Conservation (phyloP, 2,888 invertebrate species). For the Sisyra nigra region DNA sequence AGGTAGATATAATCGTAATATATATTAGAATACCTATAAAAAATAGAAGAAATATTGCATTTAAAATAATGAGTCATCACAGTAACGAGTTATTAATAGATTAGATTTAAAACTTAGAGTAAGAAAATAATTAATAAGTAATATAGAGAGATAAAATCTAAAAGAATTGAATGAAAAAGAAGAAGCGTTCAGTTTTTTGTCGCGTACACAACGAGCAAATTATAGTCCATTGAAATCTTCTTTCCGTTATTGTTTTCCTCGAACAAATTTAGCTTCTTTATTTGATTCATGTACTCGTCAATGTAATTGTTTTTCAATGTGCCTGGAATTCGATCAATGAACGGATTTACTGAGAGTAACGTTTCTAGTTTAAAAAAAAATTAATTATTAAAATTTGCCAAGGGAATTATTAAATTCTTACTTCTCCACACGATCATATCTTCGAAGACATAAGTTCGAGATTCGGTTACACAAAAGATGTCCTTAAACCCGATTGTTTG, state of each 20-base stretch:
- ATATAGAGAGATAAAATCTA: no score
- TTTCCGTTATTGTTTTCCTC: constrained; percentile 23
- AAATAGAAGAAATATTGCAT: no score
- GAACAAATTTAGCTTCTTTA: constrained; percentile 28
- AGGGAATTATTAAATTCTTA: constrained; percentile 20
- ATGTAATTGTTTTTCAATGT: constrained; percentile 40
- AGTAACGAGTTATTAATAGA: no score
- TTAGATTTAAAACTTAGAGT: no score
- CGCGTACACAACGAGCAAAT: no score
- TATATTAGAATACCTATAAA: no score
- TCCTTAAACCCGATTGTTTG: constrained; percentile 42
- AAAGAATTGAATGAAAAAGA: no score
- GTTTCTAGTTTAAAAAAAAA: constrained; percentile 34
- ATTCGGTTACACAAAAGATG: constrained; percentile 38
- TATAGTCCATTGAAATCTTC: no score
- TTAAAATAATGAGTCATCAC: no score
- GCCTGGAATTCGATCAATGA: constrained; percentile 40
- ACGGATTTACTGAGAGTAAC: constrained; percentile 53
- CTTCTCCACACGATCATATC: constrained; percentile 39
- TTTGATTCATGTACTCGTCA: constrained; percentile 38
- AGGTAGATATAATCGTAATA: no score
- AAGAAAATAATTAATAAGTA: no score
- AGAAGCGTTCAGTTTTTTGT: no score
- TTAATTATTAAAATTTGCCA: constrained; percentile 8
- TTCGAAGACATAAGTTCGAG: constrained; percentile 38